Evolutionary conservation across 2,797 vertebrate species (phyloP).

Genomic region (Chelidonichthys spinosus): DNA sequence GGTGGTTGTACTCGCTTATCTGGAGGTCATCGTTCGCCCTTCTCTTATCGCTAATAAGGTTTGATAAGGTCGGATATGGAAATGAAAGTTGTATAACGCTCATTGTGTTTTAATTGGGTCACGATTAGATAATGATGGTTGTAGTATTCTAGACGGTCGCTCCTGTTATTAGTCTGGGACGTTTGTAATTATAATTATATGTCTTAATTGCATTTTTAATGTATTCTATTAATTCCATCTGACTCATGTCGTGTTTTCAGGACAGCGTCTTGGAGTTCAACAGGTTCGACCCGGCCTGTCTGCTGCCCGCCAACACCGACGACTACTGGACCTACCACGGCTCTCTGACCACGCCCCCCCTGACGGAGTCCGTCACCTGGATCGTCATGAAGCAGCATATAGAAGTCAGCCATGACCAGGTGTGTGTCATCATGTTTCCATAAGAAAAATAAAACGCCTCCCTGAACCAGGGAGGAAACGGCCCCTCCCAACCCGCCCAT

Average conservation of each 20-base stretch:
- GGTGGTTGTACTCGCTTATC: too few species aligned
- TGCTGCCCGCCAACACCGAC: constrained; percentile 87
- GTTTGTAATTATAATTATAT: not conserved
- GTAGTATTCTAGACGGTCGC: constrained; percentile 1
- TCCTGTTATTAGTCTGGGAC: not conserved
- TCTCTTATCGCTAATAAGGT: not conserved
- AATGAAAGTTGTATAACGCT: not conserved
- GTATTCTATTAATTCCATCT: not conserved
- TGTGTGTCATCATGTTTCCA: constrained; percentile 50
- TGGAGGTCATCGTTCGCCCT: not conserved
- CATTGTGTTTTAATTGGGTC: not conserved
- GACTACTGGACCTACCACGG: constrained; percentile 96
- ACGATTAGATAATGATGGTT: constrained; percentile 2
- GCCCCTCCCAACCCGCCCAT: too few species aligned
- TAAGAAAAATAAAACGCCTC: too few species aligned
- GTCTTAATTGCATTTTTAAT: not conserved
- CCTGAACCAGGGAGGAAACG: too few species aligned
- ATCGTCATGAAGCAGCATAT: constrained; percentile 93
- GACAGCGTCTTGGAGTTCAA: constrained; percentile 85
- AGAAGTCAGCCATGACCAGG: constrained; percentile 94
- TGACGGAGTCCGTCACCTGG: constrained; percentile 94
- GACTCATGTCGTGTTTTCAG: constrained; percentile 66
- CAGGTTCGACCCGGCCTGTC: constrained; percentile 87
- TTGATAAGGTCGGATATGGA: not conserved
- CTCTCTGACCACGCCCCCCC: constrained; percentile 93